phyloP scores from a whole-genome alignment of 2,797 vertebrate genomes.

The Enteromius argenteus region DNA sequence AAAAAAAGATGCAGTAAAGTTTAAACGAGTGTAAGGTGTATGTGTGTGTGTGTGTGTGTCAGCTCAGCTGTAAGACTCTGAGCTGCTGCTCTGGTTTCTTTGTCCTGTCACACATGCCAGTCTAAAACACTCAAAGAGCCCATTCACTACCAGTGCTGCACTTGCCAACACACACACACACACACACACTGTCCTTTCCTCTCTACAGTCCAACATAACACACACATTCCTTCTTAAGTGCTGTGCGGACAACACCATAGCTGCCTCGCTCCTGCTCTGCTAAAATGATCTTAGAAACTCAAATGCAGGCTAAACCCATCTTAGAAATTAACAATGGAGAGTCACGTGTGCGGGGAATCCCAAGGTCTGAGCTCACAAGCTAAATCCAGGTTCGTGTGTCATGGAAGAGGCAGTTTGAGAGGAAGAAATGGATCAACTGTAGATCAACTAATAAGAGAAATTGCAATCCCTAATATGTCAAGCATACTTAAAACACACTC shows the following conservation, averaged over 20 bases:
- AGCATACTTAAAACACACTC: neutral
- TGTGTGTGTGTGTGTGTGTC: constrained; percentile 72
- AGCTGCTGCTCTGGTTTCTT: constrained; percentile 84
- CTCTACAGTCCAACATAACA: constrained; percentile 26
- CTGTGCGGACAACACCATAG: constrained; percentile 4
- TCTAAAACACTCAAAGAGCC: constrained; percentile 85
- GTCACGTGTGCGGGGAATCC: constrained; percentile 5
- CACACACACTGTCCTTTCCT: constrained; percentile 45
- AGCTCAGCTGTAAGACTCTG: constrained; percentile 84
- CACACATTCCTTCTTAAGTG: constrained; percentile 18
- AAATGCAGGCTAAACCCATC: constrained; percentile 11
- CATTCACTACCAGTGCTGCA: constrained; percentile 74
- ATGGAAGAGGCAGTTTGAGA: neutral
- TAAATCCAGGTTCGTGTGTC: neutral
- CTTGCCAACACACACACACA: constrained; percentile 42
- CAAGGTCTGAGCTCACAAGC: neutral
- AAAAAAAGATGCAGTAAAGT: constrained; percentile 59
- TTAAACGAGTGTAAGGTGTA: constrained; percentile 50
- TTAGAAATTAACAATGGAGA: constrained; percentile 21
- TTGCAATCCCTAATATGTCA: neutral
- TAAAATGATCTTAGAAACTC: constrained; percentile 31
- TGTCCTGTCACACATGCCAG: constrained; percentile 85
- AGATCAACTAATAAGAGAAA: neutral
- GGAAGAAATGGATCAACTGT: neutral
- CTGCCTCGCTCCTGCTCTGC: neutral